A percentile compares a stretch with the other conserved stretches of the same genome.
Conservation (phyloP, 2,888 invertebrate species). For the Acronicta aceris region DNA sequence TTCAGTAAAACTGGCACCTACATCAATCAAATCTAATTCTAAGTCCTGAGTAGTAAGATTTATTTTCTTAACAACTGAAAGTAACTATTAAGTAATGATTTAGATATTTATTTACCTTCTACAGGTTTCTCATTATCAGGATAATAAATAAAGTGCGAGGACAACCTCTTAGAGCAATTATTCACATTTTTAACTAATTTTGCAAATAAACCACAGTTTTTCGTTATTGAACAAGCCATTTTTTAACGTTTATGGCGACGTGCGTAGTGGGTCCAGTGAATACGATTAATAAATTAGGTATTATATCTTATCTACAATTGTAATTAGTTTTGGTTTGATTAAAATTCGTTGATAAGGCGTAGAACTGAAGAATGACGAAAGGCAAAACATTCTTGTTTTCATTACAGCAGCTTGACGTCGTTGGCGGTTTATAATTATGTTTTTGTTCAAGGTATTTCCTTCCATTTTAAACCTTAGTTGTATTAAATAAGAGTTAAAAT, state of each 20-base stretch:
- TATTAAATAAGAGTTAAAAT: background rate
- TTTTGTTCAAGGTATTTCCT: conserved; percentile 10
- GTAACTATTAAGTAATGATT: background rate
- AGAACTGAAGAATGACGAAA: conserved; percentile 63
- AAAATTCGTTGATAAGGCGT: conserved; percentile 63
- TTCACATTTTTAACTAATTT: conserved; percentile 76
- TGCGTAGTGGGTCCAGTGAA: conserved; percentile 42
- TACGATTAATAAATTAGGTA: conserved; percentile 70
- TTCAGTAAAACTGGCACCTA: too few species aligned
- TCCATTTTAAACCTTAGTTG: conserved; percentile 23
- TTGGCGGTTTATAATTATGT: conserved; percentile 1
- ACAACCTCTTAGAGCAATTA: conserved; percentile 73
- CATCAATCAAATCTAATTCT: too few species aligned
- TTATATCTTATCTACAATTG: conserved; percentile 84
- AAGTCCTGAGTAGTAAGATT: background rate
- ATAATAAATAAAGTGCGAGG: conserved; percentile 90
- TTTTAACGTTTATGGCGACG: conserved; percentile 51
- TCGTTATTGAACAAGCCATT: conserved; percentile 74
- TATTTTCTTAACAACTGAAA: background rate
- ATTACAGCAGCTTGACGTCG: conserved; percentile 32
- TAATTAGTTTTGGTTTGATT: conserved; percentile 79
- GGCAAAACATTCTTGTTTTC: conserved; percentile 40
- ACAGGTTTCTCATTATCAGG: conserved; percentile 88
- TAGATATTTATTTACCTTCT: conserved; percentile 74
- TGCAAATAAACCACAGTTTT: conserved; percentile 66